Percentiles rank a stretch among this genome's conserved stretches.
These are phyloP conservation scores for Philereme transversata DNA, from an alignment of 2,888 invertebrate genomes.

Conservation along the genomic window DNA sequence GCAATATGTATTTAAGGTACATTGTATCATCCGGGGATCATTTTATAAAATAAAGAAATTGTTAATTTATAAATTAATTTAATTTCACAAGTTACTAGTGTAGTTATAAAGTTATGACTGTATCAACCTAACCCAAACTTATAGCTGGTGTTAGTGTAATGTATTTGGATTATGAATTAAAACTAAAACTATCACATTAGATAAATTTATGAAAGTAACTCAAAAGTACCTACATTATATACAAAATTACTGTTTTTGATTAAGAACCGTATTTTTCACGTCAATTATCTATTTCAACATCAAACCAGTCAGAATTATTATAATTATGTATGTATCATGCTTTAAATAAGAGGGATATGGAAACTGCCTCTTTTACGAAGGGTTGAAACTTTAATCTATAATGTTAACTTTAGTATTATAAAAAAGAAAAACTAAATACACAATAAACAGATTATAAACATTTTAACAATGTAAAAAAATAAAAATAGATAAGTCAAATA, in stretches of 20 bases:
- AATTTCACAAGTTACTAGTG: slow-evolving; percentile 80
- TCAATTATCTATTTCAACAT: slow-evolving; percentile 12
- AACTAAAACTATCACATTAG: slow-evolving; percentile 74
- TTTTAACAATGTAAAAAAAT: slow-evolving; percentile 22
- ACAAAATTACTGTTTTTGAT: slow-evolving; percentile 28
- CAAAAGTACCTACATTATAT: slow-evolving; percentile 41
- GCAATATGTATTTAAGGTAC: no score
- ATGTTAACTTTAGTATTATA: slow-evolving; percentile 12
- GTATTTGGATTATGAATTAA: slow-evolving; percentile 72
- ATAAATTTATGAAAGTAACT: slow-evolving; percentile 57
- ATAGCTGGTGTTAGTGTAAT: slow-evolving; percentile 79
- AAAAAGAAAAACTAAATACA: slow-evolving; percentile 16
- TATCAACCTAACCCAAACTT: slow-evolving; percentile 79
- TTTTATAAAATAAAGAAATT: slow-evolving; percentile 24
- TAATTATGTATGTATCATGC: slow-evolving; percentile 3
- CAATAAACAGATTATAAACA: slow-evolving; percentile 22
- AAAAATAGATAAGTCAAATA: slow-evolving; percentile 20
- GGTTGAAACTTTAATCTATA: slow-evolving; percentile 8
- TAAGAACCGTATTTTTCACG: slow-evolving; percentile 16
- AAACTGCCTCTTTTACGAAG: slow-evolving; percentile 19
- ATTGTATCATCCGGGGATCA: no score
- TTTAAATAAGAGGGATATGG: slow-evolving; percentile 8
- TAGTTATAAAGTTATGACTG: slow-evolving; percentile 80
- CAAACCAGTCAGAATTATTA: background rate
- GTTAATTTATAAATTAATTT: slow-evolving; percentile 74